Base-by-base conservation (phyloP, 2,888 invertebrate genomes). In the Incurvaria masculella region DNA sequence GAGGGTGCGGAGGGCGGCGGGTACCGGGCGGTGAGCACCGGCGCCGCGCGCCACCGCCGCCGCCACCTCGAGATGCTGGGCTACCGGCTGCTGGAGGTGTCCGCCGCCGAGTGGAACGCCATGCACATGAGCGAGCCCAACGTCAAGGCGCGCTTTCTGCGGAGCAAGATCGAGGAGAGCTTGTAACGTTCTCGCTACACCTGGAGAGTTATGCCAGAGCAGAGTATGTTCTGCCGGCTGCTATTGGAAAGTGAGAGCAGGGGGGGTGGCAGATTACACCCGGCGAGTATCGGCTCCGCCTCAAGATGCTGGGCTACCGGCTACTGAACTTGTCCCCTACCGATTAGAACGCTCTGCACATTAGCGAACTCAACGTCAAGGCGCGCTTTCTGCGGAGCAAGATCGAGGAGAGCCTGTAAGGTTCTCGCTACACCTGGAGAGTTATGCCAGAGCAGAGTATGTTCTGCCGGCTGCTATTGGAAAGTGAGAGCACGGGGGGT, bases 61-160 rank as follows among this genome's bases (percentile, higher is more conserved):
- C 56, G 72, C 18, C 72, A 75, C 55, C 59, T 75, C 42, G 72
- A 75, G 57, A 61, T 69, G 20, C 55, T 72, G 48, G 72, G 71
- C 5, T 73, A 69, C 55, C 57, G 58, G 49, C 67, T 72, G 21
- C 56, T 72, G 26, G 56, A 59, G 48, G 59, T 72, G 26, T 58
- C 62, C 45, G 55, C 60, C 18, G 52, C 55, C 4, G 43, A 59
- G 17, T 71, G 71, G 71, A 64, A 69, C 52, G 61, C 66, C 8
- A 66, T 71, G 66, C 60, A 61, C 47, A 66, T 68, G 64, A 52
- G 62, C 14, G 65, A 65, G 52, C 61, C 59, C 44, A 48, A 56
- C 21, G 62, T 61, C 1, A 64, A 65, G 54, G 23, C 49, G 4
- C 46, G 49, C 33, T 53, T 45, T 47, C 26, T 54, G 16, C 43